Evolutionary conservation across 2,888 invertebrate species (phyloP).

Genomic region (Cryptophagus acutangulus): DNA sequence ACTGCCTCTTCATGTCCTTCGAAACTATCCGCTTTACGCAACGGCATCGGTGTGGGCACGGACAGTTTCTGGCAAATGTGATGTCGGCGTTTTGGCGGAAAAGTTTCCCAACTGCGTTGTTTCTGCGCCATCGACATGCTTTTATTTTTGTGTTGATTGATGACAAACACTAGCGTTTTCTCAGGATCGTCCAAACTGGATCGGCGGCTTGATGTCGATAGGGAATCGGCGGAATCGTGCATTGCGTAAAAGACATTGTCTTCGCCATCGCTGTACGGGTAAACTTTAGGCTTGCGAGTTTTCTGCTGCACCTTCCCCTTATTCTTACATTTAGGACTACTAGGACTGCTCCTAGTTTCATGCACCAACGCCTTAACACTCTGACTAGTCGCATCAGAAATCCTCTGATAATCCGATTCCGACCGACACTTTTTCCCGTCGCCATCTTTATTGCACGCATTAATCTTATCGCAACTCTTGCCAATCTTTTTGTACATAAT

Average conservation of each 20-base stretch:
- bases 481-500: slow-evolving; percentile 48
- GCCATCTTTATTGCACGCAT: slow-evolving; percentile 34
- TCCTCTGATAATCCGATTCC: slow-evolving; percentile 55
- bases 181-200: slow-evolving; percentile 51
- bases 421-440: slow-evolving; percentile 37
- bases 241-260: slow-evolving; percentile 52
- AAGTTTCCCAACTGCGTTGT: slow-evolving; percentile 61
- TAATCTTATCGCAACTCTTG: slow-evolving; percentile 48
- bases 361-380: slow-evolving; percentile 53
- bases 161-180: slow-evolving; percentile 53
- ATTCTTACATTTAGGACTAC: slow-evolving; percentile 44
- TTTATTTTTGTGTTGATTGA: slow-evolving; percentile 45
- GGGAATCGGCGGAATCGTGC: slow-evolving; percentile 53
- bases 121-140: slow-evolving; percentile 52
- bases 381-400: slow-evolving; percentile 52
- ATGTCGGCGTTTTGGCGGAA: slow-evolving; percentile 52
- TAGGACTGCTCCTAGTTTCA: slow-evolving; percentile 44
- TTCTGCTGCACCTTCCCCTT: slow-evolving; percentile 37
- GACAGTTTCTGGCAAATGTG: slow-evolving; percentile 41
- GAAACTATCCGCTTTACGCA: slow-evolving; percentile 62
- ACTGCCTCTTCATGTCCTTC: slow-evolving; percentile 64
- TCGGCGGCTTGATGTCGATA: slow-evolving; percentile 54
- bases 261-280: slow-evolving; percentile 55
- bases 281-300: slow-evolving; percentile 39
- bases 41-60: slow-evolving; percentile 38